phyloP scores from a whole-genome alignment of 2,113 vertebrate genomes.

The Charadrius vociferus region DNA sequence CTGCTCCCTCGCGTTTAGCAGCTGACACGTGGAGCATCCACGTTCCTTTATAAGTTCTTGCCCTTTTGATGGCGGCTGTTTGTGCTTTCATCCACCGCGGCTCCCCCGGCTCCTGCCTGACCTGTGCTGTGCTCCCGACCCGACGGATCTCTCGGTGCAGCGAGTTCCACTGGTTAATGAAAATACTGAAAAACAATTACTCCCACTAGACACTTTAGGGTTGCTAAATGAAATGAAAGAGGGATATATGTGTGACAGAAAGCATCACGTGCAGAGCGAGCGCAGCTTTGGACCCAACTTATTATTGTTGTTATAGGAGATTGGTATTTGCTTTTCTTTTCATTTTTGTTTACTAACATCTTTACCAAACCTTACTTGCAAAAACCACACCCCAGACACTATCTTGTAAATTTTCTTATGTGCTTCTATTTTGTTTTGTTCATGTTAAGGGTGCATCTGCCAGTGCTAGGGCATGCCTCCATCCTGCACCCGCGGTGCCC shows the following conservation, averaged over 20 bases:
- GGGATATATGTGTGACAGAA: background rate
- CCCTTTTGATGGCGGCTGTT: background rate
- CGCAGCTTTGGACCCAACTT: background rate
- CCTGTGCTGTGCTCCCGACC: background rate
- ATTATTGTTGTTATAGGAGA: background rate
- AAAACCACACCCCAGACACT: background rate
- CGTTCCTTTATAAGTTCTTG: background rate
- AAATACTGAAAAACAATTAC: background rate
- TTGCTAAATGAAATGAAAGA: background rate
- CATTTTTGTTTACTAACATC: background rate
- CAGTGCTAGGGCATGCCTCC: no score
- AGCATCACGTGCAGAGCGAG: accelerated
- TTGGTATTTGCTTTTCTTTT: background rate
- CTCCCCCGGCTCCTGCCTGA: background rate
- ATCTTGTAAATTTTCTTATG: background rate
- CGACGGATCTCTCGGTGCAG: accelerated
- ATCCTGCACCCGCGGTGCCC: background rate
- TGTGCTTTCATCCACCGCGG: background rate
- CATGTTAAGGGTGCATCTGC: background rate
- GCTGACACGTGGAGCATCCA: background rate
- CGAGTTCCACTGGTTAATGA: background rate
- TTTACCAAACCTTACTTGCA: background rate
- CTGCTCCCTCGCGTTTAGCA: background rate
- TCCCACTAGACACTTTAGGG: background rate
- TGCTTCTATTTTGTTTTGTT: background rate